Conservation (phyloP, 2,113 vertebrate species). For the Mionectes macconnelli region DNA sequence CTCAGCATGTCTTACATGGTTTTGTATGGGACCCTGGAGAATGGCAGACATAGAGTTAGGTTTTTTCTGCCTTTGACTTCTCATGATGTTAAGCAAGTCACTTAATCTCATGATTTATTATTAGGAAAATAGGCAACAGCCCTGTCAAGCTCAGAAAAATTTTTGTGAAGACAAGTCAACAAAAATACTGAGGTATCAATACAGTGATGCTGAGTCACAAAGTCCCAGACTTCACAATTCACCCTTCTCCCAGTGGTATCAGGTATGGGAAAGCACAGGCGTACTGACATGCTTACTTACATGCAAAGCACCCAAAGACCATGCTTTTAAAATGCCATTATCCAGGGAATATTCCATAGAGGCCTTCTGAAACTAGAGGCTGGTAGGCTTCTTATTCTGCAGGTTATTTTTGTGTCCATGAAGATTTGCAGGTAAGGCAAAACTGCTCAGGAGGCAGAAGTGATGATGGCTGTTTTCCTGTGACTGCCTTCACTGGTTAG, state of each 20-base stretch:
- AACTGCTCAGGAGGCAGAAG: neutral
- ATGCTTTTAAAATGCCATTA: neutral
- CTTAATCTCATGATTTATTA: neutral
- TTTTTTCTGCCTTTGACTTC: neutral
- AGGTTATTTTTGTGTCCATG: neutral
- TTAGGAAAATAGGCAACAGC: neutral
- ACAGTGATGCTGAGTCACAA: neutral
- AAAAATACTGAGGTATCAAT: neutral
- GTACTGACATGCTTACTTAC: neutral
- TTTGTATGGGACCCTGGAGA: neutral
- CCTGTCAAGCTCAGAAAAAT: neutral
- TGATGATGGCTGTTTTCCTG: neutral
- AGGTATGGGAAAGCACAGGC: neutral
- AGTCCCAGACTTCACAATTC: neutral
- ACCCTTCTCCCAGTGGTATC: neutral
- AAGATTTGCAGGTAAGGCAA: neutral
- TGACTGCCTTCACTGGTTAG: neutral
- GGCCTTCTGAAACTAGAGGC: neutral
- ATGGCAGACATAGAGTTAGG: neutral
- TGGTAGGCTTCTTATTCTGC: neutral
- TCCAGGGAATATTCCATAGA: neutral
- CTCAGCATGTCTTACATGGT: neutral
- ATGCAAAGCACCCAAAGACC: neutral
- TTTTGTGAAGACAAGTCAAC: neutral
- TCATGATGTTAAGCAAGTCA: neutral